Conservation (phyloP, 1,140 invertebrate genomes). For the Eumaeus atala region DNA sequence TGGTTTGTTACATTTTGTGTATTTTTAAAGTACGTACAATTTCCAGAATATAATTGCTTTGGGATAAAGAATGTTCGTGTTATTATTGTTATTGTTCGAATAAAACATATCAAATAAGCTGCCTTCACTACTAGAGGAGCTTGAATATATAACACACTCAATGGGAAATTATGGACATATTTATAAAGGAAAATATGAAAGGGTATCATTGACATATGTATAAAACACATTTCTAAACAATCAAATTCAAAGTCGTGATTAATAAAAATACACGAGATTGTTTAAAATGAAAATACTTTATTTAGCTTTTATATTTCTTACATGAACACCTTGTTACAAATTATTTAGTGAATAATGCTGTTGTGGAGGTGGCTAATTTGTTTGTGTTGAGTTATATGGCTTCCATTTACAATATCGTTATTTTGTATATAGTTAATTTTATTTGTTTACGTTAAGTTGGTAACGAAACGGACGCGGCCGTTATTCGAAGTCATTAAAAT, state of each 20-base stretch:
- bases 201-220: no score
- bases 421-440: constrained; percentile 11
- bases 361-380: constrained; percentile 4
- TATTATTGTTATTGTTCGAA: constrained; percentile 2
- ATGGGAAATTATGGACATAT: neutral
- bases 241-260: no score
- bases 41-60: neutral
- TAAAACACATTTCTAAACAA: no score
- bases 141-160: neutral
- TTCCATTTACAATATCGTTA: constrained; percentile 10
- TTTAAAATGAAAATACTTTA: no score
- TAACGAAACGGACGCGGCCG: constrained; percentile 4
- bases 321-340: no score
- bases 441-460: neutral
- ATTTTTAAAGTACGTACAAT: neutral
- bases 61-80: constrained; percentile 7
- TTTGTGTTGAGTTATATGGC: constrained; percentile 4
- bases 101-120: constrained; percentile 7
- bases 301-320: no score
- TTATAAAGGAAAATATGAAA: no score
- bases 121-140: neutral
- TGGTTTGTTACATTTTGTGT: constrained; percentile 1
- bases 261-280: no score
- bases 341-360: no score
- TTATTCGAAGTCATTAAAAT: neutral